Evolutionary conservation across 2,113 vertebrate species (phyloP), one percentile per base, ranked within the genome.

Genomic region (Brachirus orientalis): DNA sequence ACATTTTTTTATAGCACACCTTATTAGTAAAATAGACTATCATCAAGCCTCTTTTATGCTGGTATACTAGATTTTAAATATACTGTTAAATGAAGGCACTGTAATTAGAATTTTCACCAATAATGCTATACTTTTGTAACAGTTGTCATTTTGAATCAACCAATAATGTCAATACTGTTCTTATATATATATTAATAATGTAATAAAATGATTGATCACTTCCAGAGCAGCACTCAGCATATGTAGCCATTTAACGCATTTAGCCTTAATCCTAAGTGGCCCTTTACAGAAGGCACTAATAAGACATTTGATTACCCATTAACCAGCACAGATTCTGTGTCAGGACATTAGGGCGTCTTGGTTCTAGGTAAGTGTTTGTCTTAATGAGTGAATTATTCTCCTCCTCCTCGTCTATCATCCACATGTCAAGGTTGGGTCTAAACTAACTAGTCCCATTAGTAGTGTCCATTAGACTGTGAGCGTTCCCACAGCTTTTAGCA

Each of bases 371-470:
- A 81, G 57, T 77, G 61, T 73, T 66, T 37, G 37, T 40, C 53
- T 65, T 84, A 87, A 85, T 83, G 75, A 63, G 76, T 67, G 63
- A 84, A 81, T 81, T 73, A 80, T 82, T 86, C 76, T 61, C 41
- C 54, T 81, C 65, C 28, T 64, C 36, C 45, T 79, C n/a, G n/a
- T n/a, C 61, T 76, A 72, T 70, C 79, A 80, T 80, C 65, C 54
- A 33, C 54, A 47, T 84, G 55, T 62, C 61, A 64, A 64, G 69
- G 40, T 58, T 57, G 18, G 35, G 48, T 71, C 58, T 54, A 20
- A 61, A 63, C 58, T 85, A 79, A 79, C 83, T 75, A 79, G 82
- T 85, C 72, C 78, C 76, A 81, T 85, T 77, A 84, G 80, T 48
- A 52, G 67, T 63, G 55, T 75, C 60, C 65, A 86, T 91, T 84